phyloP scores from a whole-genome alignment of 1,140 invertebrate species.

The Hycleus cichorii region DNA sequence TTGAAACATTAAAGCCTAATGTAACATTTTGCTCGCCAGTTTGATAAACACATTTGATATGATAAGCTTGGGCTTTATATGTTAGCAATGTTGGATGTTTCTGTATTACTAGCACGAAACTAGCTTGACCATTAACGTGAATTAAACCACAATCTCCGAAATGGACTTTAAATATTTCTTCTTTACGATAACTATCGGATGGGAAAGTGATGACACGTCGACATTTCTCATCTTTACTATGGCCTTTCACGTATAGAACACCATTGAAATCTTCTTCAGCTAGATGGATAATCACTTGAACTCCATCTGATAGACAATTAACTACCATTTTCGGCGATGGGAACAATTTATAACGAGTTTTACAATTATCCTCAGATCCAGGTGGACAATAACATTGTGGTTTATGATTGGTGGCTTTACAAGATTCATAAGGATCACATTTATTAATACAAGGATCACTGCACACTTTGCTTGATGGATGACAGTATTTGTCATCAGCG shows the following conservation, averaged over 20 bases:
- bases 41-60: conserved; percentile 90
- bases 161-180: conserved; percentile 82
- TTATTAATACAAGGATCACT: conserved; percentile 65
- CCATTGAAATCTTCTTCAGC: conserved; percentile 78
- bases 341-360: conserved; percentile 52
- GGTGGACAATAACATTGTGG: conserved; percentile 69
- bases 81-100: conserved; percentile 94
- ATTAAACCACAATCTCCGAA: conserved; percentile 88
- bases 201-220: conserved; percentile 68
- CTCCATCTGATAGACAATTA: conserved; percentile 83
- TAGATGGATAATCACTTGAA: conserved; percentile 79
- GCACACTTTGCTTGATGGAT: conserved; percentile 58
- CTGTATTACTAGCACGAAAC: conserved; percentile 88
- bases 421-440: conserved; percentile 71
- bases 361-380: conserved; percentile 53
- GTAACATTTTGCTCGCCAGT: conserved; percentile 91
- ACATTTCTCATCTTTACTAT: conserved; percentile 87
- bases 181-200: conserved; percentile 55
- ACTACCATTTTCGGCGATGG: conserved; percentile 81
- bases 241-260: conserved; percentile 87
- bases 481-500: conserved; percentile 66
- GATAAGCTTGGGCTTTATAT: conserved; percentile 88
- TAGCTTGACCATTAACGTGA: conserved; percentile 84
- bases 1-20: conserved; percentile 88
- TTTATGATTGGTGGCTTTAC: conserved; percentile 69